These are phyloP conservation scores for Julus scanicus DNA, from an alignment of 2,888 invertebrate species.

Conservation along the genomic window DNA sequence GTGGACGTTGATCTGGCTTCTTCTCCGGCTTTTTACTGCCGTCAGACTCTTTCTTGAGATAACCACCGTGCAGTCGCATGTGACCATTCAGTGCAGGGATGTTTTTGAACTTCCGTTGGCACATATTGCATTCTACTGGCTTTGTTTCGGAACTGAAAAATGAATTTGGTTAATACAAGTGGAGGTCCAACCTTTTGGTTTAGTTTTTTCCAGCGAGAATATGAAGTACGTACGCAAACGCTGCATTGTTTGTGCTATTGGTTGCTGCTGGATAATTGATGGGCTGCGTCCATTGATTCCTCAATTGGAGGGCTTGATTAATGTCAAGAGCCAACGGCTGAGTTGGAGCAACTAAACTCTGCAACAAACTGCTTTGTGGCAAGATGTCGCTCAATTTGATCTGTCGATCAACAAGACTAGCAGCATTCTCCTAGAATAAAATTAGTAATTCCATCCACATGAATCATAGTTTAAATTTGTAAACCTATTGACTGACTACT, in stretches of 20 bases:
- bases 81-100: slow-evolving; percentile 98
- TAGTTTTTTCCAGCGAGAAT: too few relatives aligned
- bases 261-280: background rate
- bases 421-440: slow-evolving; percentile 24
- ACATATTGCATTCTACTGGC: slow-evolving; percentile 94
- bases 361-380: slow-evolving; percentile 1
- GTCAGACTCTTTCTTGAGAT: slow-evolving; percentile 82
- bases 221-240: background rate
- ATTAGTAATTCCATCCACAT: too few relatives aligned
- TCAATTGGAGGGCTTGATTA: background rate
- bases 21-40: slow-evolving; percentile 25
- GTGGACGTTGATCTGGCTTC: slow-evolving; percentile 4
- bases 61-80: slow-evolving; percentile 97
- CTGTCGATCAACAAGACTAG: slow-evolving; percentile 16
- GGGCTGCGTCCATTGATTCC: slow-evolving; percentile 17
- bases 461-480: too few relatives aligned
- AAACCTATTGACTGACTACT: too few relatives aligned
- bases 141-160: slow-evolving; percentile 60
- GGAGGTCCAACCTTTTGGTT: background rate
- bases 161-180: background rate
- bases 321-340: slow-evolving; percentile 1
- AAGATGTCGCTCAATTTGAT: slow-evolving; percentile 29
- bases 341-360: background rate
- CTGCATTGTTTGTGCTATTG: background rate
- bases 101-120: slow-evolving; percentile 96